Base-by-base conservation (phyloP, 2,888 invertebrate species). In the Brachycybe producta region DNA sequence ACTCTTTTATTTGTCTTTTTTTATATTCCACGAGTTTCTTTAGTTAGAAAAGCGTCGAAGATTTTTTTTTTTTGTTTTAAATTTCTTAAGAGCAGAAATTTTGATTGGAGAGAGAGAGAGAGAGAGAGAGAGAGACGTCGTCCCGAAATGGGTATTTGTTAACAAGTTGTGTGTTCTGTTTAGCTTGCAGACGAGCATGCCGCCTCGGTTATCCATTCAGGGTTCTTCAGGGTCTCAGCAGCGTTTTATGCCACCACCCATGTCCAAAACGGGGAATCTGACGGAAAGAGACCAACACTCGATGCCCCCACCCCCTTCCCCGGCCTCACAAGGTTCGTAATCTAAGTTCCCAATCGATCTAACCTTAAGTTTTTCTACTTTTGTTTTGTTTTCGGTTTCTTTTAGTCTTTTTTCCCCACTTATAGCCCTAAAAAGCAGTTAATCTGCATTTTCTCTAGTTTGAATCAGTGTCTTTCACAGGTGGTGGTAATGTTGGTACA, bases 201-300 rank as follows among this genome's bases (percentile, higher is more conserved):
- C n/a, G n/a, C n/a, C n/a, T n/a, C n/a, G n/a, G n/a, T n/a, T n/a
- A 42, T 42, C 42, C 42, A 27, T 39, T 24, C 5, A 24, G 23
- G 24, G 42, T 28, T 26, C 24, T 28, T 27, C 28, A 42, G 27
- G 19, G 26, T 19, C 28, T 19, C 42, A 26, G 24, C 42, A 23
- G 26, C 42, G 28, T 23, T 42, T 42, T 27, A 42, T 42, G 42
- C 24, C 42, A 27, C 28, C 42, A 42, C 19, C 42, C 24, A 19
- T 28, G 27, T 19, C 42, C 19, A 42, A 42, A 27, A 19, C 42
- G 42, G 28, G 28, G 19, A 28, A 42, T 24, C 27, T 42, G 48
- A 53, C 32, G 26, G 48, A 53, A 24, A 52, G 49, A 34, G 53
- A 53, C 46, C 46, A 53, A 42, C 53, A 53, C 34, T 53, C 50